These are phyloP conservation scores for Sesamia inferens DNA, from an alignment of 2,888 invertebrate species.

Conservation along the genomic window DNA sequence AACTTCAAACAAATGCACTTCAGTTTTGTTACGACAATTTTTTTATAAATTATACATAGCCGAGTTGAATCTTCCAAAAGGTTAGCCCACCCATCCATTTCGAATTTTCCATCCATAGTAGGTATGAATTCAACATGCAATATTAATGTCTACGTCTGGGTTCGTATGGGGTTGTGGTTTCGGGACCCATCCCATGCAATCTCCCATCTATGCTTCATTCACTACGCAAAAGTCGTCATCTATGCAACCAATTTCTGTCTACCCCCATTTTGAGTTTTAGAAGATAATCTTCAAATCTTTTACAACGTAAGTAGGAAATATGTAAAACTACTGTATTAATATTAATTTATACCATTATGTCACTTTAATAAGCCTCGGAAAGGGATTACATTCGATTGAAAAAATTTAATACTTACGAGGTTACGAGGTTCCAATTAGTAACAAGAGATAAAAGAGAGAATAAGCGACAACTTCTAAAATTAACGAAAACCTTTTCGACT, in stretches of 20 bases:
- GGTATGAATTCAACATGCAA: conserved; percentile 1
- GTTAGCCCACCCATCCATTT: neutral
- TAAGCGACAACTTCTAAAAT: neutral
- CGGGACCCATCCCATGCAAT: neutral
- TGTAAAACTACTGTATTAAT: conserved; percentile 15
- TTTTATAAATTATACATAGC: too few relatives aligned
- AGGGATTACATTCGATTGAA: neutral
- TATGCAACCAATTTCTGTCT: neutral
- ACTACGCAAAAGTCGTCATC: neutral
- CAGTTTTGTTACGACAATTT: neutral
- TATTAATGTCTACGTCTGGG: conserved; percentile 12
- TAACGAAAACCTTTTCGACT: neutral
- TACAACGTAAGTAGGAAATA: neutral
- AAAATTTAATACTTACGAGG: neutral
- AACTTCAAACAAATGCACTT: neutral
- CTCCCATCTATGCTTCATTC: conserved; percentile 9
- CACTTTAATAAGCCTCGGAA: conserved; percentile 1
- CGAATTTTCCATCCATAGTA: too few relatives aligned
- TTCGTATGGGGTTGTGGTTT: conserved; percentile 23
- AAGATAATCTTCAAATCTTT: conserved; percentile 6
- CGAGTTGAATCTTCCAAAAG: neutral
- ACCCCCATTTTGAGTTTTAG: conserved; percentile 2
- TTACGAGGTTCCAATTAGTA: neutral
- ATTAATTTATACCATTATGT: conserved; percentile 12
- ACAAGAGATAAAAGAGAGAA: neutral